These are phyloP conservation scores for Spodoptera picta DNA, from an alignment of 2,888 invertebrate species.

Conservation along the genomic window DNA sequence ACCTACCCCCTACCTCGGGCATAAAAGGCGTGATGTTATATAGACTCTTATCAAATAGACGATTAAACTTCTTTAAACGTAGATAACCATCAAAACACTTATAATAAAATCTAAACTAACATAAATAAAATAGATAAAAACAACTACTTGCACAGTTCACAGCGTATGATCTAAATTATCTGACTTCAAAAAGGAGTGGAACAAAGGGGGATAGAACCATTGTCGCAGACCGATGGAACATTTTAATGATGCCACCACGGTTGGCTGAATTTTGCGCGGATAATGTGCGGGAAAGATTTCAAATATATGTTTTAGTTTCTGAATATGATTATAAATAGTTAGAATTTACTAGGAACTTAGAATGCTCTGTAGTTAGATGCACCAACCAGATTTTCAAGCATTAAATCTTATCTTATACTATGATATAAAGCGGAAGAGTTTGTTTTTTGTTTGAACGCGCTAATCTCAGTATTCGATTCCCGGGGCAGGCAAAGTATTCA, in stretches of 20 bases:
- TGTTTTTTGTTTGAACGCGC: too few species aligned
- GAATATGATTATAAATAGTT: neutral
- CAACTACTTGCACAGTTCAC: conserved; percentile 12
- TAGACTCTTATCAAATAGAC: too few species aligned
- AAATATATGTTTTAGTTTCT: conserved; percentile 8
- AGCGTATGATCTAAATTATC: conserved; percentile 55
- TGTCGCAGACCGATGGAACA: conserved; percentile 49
- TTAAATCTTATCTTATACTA: too few species aligned
- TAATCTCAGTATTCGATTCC: too few species aligned
- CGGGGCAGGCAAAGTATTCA: too few species aligned
- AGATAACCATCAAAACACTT: too few species aligned
- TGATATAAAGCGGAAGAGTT: too few species aligned
- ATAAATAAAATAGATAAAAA: conserved; percentile 3
- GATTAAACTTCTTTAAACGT: too few species aligned
- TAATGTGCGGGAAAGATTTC: conserved; percentile 6
- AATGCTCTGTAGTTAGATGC: too few species aligned
- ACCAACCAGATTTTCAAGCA: too few species aligned
- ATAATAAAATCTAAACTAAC: neutral
- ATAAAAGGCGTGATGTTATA: too few species aligned
- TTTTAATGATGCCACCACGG: conserved; percentile 53
- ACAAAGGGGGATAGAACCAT: conserved; percentile 51
- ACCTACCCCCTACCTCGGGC: too few species aligned
- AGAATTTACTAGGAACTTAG: neutral
- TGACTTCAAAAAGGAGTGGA: conserved; percentile 43
- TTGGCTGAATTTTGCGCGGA: conserved; percentile 14